A percentile compares a stretch with the other conserved stretches of the same genome.
These are phyloP conservation scores for Empis livida DNA, from an alignment of 2,888 invertebrate genomes.

Conservation along the genomic window DNA sequence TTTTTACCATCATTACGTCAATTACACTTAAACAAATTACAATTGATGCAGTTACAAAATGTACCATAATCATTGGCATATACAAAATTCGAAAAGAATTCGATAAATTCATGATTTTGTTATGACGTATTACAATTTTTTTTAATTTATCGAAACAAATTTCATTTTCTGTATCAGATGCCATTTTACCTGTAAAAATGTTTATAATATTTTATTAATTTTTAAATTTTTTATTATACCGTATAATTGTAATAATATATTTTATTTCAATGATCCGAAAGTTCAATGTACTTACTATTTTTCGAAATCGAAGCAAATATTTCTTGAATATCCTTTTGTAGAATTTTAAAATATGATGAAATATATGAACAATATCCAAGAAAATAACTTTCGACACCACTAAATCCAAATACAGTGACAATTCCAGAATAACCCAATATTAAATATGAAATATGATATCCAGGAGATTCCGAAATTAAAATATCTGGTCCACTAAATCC, in stretches of 20 bases:
- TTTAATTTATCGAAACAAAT: slow-evolving; percentile 18
- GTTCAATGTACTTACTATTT: not conserved
- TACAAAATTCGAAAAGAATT: slow-evolving; percentile 24
- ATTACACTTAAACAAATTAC: slow-evolving; percentile 29
- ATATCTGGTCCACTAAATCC: not conserved
- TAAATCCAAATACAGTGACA: slow-evolving; percentile 26
- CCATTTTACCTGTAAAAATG: not conserved
- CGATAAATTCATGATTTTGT: slow-evolving; percentile 30
- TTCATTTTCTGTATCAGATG: slow-evolving; percentile 16
- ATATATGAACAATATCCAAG: slow-evolving; percentile 28
- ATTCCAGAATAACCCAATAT: slow-evolving; percentile 22
- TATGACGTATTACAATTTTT: slow-evolving; percentile 24
- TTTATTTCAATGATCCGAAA: no score
- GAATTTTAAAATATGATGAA: slow-evolving; percentile 22
- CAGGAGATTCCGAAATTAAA: slow-evolving; percentile 15
- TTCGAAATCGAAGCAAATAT: slow-evolving; percentile 17
- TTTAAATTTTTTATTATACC: no score
- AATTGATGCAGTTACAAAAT: slow-evolving; percentile 31
- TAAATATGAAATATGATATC: slow-evolving; percentile 24
- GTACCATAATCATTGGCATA: slow-evolving; percentile 27
- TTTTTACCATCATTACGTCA: slow-evolving; percentile 29
- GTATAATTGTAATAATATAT: no score
- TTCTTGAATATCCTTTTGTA: slow-evolving; percentile 24
- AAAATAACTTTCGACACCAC: slow-evolving; percentile 29
- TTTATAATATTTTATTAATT: no score